Conservation (phyloP, 2,888 invertebrate species). For the Eristalis tenax region DNA sequence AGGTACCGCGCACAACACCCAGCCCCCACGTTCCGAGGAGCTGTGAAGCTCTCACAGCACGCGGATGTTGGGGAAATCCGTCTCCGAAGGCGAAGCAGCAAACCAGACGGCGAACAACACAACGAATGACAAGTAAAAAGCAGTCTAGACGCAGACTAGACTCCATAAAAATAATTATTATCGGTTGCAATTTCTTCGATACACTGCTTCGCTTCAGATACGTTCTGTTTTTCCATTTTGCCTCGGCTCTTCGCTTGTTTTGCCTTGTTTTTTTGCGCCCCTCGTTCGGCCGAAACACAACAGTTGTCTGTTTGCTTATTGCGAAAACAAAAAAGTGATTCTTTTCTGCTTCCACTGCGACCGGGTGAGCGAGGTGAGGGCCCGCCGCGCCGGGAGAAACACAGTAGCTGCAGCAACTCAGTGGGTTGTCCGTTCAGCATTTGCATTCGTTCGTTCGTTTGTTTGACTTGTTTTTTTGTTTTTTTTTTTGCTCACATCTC, state of each 20-base stretch:
- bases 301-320: slow-evolving; percentile 67
- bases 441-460: slow-evolving; percentile 42
- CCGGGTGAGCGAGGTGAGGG: not conserved
- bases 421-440: slow-evolving; percentile 67
- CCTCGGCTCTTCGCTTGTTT: slow-evolving; percentile 3
- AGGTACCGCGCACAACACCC: not conserved
- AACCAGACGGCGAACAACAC: slow-evolving; percentile 63
- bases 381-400: not conserved
- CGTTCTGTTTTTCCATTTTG: not conserved
- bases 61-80: not conserved
- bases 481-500: slow-evolving; percentile 45
- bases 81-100: slow-evolving; percentile 5
- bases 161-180: slow-evolving; percentile 82
- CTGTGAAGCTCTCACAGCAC: not conserved
- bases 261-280: not conserved
- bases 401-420: slow-evolving; percentile 61
- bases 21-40: not conserved
- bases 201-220: slow-evolving; percentile 59
- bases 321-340: slow-evolving; percentile 42
- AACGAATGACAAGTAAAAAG: slow-evolving; percentile 76
- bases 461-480: slow-evolving; percentile 3
- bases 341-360: slow-evolving; percentile 25
- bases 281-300: slow-evolving; percentile 55
- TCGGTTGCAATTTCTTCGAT: slow-evolving; percentile 81
- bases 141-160: slow-evolving; percentile 81